Conservation (phyloP, 2,888 invertebrate species). For the Busseola fusca region DNA sequence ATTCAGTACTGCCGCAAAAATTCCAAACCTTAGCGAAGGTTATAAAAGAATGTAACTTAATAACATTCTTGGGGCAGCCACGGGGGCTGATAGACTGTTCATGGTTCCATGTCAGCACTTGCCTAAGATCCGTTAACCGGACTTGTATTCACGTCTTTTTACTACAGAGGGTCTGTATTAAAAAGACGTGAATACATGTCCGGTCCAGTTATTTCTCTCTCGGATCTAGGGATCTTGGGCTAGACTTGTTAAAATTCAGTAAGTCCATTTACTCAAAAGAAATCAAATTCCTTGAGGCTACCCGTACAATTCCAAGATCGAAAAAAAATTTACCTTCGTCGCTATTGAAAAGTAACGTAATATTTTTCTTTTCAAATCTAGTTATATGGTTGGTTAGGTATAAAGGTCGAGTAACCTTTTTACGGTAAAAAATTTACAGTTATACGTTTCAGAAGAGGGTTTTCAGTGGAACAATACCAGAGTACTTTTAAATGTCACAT, state of each 20-base stretch:
- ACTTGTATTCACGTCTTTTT: no score
- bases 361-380: constrained; percentile 14
- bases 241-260: constrained; percentile 39
- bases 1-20: constrained; percentile 66
- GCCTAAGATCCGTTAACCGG: constrained; percentile 57
- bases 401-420: constrained; percentile 15
- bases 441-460: constrained; percentile 10
- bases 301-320: constrained; percentile 8
- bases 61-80: constrained; percentile 69
- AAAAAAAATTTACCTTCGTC: constrained; percentile 19
- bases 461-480: constrained; percentile 30
- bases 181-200: constrained; percentile 52
- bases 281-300: constrained; percentile 28
- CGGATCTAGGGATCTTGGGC: constrained; percentile 33
- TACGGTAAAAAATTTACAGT: constrained; percentile 1
- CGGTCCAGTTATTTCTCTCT: constrained; percentile 42
- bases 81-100: constrained; percentile 67
- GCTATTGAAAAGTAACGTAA: constrained; percentile 18
- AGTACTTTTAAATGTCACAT: constrained; percentile 32
- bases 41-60: constrained; percentile 71
- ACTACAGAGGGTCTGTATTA: no score
- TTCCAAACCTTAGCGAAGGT: constrained; percentile 66
- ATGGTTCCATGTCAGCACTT: constrained; percentile 64
- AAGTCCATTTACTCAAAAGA: constrained; percentile 19
- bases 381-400: constrained; percentile 4